Base-by-base conservation (phyloP, 1,140 invertebrate species). In the Microplitis demolitor region DNA sequence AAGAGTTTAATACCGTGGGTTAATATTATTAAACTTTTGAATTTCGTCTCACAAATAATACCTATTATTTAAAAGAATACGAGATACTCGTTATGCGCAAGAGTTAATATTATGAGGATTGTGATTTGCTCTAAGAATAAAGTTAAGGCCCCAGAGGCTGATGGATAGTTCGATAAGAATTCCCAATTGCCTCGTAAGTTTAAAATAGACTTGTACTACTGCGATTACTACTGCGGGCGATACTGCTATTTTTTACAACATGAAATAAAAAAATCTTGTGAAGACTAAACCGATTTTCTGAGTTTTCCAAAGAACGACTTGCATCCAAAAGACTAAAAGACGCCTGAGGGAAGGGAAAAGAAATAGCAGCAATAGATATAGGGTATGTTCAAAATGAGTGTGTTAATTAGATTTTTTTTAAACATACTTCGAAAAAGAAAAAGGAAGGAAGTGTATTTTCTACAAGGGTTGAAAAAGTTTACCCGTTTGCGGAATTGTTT, bases 391-490 rank as follows among this genome's bases (percentile, higher is more conserved):
- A 24, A 1, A 24, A 24, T 24, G 24, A 24, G 24, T 24, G 24
- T 24, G 24, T 24, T 24, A 24, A 24, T 2, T 24, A 24, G 24
- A 24, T 24, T 24, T 24, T 24, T 24, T 24, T 24, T 24, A 24
- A 24, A 24, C 24, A 24, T 24, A 24, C 24, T 24, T 24, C 6
- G 39, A 45, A 45, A 45, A 45, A 45, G 6, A 45, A 45, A 5
- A 11, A 6, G 11, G 39, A 45, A 6, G 39, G 39, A 45, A 11
- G 33, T 14, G 51, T 63, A 66, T 71, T 71, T 71, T 71, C 50
- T 53, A 66, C 66, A 71, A 66, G 69, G 60, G 61, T 64, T 54
- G 62, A 37, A 71, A 61, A 71, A 71, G 61, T 71, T 71, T 71
- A 24, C 39, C 62, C 69, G 62, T 71, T 71, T 71, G 69, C 24